Evolutionary conservation across 2,797 vertebrate genomes (phyloP).

Genomic region (Sphenodon punctatus): DNA sequence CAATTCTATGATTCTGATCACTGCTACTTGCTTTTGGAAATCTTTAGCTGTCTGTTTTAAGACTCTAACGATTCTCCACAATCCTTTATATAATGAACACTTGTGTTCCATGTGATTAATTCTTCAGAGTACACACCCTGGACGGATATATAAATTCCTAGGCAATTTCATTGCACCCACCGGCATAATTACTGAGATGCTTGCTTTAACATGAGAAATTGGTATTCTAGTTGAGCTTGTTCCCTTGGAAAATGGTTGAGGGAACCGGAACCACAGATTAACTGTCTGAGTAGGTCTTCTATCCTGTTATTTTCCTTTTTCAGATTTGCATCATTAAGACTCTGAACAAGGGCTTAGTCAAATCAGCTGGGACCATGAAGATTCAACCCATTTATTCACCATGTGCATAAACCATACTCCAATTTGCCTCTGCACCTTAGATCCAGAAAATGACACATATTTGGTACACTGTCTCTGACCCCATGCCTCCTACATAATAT

Average conservation of each 20-base stretch:
- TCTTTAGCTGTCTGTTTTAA: neutral
- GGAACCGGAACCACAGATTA: constrained; percentile 1
- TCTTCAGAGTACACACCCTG: neutral
- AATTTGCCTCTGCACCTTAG: neutral
- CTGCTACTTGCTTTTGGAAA: neutral
- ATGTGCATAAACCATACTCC: neutral
- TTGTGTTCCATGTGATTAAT: neutral
- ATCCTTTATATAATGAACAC: neutral
- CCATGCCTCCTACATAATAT: too few relatives aligned
- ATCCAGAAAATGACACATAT: neutral
- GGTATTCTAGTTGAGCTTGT: neutral
- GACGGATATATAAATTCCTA: neutral
- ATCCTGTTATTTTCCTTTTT: neutral
- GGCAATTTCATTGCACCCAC: neutral
- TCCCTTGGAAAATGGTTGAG: constrained; percentile 28
- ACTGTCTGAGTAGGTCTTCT: neutral
- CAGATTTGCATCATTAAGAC: rapidly evolving
- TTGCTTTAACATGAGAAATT: constrained; percentile 45
- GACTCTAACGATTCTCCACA: neutral
- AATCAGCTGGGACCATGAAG: too few relatives aligned
- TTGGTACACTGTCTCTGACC: neutral
- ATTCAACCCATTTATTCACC: neutral
- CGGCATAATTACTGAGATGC: neutral
- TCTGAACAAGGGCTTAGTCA: neutral
- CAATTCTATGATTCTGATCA: neutral